Conservation (phyloP, 1,140 invertebrate species). For the Plectrocnemia conspersa region DNA sequence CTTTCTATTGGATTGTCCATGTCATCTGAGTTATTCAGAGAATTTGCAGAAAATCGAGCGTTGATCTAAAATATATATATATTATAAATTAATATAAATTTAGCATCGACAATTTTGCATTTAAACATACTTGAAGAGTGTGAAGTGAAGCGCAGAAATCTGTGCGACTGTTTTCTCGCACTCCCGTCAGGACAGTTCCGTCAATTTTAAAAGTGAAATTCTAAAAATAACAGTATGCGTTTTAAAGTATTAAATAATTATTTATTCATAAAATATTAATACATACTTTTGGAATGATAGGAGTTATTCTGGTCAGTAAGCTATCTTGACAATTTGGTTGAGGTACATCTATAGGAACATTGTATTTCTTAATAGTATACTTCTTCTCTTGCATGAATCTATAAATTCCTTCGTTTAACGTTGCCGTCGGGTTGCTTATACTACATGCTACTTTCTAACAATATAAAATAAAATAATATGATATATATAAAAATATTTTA, state of each 20-base stretch:
- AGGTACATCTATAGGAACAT: slow-evolving; percentile 21
- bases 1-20: slow-evolving; percentile 29
- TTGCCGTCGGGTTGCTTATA: slow-evolving; percentile 63
- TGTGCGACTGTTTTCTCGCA: slow-evolving; percentile 55
- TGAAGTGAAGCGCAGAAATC: slow-evolving; percentile 44
- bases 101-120: background rate
- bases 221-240: slow-evolving; percentile 45
- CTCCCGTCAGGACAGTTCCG: slow-evolving; percentile 61
- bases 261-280: background rate
- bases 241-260: background rate
- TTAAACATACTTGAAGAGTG: slow-evolving; percentile 42
- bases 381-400: slow-evolving; percentile 53
- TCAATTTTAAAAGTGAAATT: slow-evolving; percentile 67
- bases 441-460: slow-evolving; percentile 69
- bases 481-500: background rate
- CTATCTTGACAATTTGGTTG: slow-evolving; percentile 33
- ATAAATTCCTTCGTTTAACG: slow-evolving; percentile 63
- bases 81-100: background rate
- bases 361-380: slow-evolving; percentile 35
- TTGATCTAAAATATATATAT: slow-evolving; percentile 41
- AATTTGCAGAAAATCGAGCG: slow-evolving; percentile 46
- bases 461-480: slow-evolving; percentile 27
- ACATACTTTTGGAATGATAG: slow-evolving; percentile 70
- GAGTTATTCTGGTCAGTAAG: slow-evolving; percentile 56
- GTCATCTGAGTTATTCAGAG: slow-evolving; percentile 26